A percentile compares a stretch with the other conserved stretches of the same genome.
These are phyloP conservation scores for Graphium colonna DNA, from an alignment of 2,888 invertebrate genomes.

Conservation along the genomic window DNA sequence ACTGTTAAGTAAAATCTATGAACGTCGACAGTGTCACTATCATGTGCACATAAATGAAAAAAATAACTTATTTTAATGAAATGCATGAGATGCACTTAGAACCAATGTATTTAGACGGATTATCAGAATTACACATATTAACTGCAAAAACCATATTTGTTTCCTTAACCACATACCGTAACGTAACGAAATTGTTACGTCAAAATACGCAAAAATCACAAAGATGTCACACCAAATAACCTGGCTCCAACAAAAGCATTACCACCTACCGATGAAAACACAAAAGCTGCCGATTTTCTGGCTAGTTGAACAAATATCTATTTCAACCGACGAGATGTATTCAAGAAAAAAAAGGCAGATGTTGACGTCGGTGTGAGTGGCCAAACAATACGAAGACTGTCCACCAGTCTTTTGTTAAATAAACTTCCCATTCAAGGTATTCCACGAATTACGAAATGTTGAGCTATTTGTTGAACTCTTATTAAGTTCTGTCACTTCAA, in stretches of 20 bases:
- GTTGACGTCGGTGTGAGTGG: slow-evolving; percentile 60
- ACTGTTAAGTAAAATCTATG: no score
- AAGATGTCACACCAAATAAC: slow-evolving; percentile 41
- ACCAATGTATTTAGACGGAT: no score
- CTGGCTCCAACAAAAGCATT: slow-evolving; percentile 54
- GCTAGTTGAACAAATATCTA: slow-evolving; percentile 76
- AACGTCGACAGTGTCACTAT: no score
- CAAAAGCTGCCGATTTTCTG: slow-evolving; percentile 74
- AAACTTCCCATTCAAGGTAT: slow-evolving; percentile 71
- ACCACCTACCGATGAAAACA: slow-evolving; percentile 51
- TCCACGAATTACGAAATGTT: slow-evolving; percentile 76
- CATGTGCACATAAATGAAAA: no score
- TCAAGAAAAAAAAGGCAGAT: slow-evolving; percentile 68
- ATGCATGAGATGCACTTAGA: no score
- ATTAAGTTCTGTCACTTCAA: slow-evolving; percentile 73
- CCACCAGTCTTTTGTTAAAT: slow-evolving; percentile 58
- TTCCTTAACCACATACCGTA: background rate
- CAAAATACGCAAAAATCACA: slow-evolving; percentile 49
- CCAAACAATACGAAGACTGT: slow-evolving; percentile 58
- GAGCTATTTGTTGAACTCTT: slow-evolving; percentile 78
- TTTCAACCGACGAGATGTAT: slow-evolving; percentile 58
- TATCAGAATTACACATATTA: no score
- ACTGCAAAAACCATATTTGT: no score
- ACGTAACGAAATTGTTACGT: slow-evolving; percentile 38
- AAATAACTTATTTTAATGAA: no score